Evolutionary conservation across 2,888 invertebrate species (phyloP), one percentile per base, ranked within the genome.

Genomic region (Tryphoninae sp.): DNA sequence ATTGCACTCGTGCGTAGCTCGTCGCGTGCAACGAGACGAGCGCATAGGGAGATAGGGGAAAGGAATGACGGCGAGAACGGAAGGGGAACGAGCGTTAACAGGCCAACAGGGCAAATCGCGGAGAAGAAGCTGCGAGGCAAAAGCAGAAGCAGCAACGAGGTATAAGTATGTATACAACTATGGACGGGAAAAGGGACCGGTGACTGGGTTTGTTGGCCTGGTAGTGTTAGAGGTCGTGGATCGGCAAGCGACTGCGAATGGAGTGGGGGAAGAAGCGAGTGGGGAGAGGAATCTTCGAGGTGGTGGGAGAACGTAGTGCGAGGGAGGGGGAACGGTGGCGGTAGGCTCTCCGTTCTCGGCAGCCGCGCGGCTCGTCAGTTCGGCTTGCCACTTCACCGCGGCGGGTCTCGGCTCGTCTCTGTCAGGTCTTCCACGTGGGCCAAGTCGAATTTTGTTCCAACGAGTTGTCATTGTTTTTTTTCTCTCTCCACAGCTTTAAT

Each of bases 351-450:
- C 86, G 86, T 79, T 82, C 84, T 83, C 84, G 82, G 68, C 83
- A 75, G 85, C 86, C 85, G 89, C 87, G 85, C 87, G 86, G 62
- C 89, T 88, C 89, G 87, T 87, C 85, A 90, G 91, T 91, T 89
- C 89, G 90, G 89, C 86, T 88, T 89, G 88, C 88, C 90, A 90
- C 86, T 90, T 87, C 84, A 83, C 84, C 86, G 87, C 83, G 87
- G 84, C 86, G 89, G 88, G 84, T 86, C 84, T 78, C 72, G 82
- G 78, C 51, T 23, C 71, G 67, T 68, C 78, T 84, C 65, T 83
- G 81, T 79, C 75, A 82, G 82, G 78, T 55, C 75, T 87, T 87
- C 85, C 89, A 87, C 88, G 89, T 87, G 89, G 85, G 84, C 64
- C 33, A 49, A 64, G 74, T 79, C 81, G 81, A 77, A 80, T 85